These are phyloP conservation scores for Vicugna pacos DNA, from an alignment of 2,113 vertebrate genomes.

Conservation along the genomic window DNA sequence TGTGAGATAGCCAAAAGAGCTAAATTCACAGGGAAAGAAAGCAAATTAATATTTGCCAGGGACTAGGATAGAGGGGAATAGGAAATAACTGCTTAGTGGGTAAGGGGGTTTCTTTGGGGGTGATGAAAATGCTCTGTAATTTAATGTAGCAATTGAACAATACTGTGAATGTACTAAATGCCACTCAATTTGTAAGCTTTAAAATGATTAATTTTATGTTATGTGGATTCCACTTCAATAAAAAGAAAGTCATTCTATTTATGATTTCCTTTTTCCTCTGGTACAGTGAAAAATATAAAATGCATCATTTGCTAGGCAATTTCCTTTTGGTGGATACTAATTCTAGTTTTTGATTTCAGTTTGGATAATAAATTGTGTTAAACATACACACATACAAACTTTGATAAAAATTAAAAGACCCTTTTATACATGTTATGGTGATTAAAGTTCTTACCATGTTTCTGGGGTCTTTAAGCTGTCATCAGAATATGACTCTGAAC, in stretches of 20 bases:
- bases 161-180: neutral
- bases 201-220: conserved; percentile 30
- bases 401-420: neutral
- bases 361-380: neutral
- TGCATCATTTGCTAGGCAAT: neutral
- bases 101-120: neutral
- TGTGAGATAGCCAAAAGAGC: neutral
- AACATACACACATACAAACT: neutral
- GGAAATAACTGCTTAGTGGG: neutral
- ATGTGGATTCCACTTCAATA: neutral
- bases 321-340: neutral
- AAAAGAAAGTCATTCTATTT: neutral
- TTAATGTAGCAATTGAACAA: neutral
- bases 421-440: neutral
- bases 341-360: neutral
- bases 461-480: neutral
- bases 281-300: conserved; percentile 39
- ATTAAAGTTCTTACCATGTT: neutral
- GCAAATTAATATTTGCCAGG: neutral
- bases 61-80: neutral
- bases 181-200: neutral
- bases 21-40: neutral
- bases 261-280: neutral
- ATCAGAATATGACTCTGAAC: neutral
- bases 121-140: neutral